Evolutionary conservation across 2,888 invertebrate genomes (phyloP).

Genomic region (Eristalis arbustorum): DNA sequence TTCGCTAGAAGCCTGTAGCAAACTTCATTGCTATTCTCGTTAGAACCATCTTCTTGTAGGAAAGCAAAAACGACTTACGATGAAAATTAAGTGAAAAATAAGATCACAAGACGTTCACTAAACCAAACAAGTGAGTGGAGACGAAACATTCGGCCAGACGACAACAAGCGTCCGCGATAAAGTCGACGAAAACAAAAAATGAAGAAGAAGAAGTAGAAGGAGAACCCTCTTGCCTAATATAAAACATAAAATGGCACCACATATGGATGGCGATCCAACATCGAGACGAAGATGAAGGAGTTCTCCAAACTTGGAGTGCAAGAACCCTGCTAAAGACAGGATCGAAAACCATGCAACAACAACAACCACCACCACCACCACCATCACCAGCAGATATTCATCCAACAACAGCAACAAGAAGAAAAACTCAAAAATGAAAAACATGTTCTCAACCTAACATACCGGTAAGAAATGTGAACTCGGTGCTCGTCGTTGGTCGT

Average conservation of each 20-base stretch:
- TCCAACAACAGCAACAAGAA: conserved; percentile 30
- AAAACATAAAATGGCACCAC: conserved; percentile 69
- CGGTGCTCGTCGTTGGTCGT: conserved; percentile 2
- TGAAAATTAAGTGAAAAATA: background rate
- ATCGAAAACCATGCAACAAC: conserved; percentile 33
- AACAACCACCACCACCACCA: background rate
- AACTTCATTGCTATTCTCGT: background rate
- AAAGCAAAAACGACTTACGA: background rate
- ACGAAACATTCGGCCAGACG: conserved; percentile 29
- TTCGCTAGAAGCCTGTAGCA: conserved; percentile 61
- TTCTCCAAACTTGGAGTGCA: conserved; percentile 68
- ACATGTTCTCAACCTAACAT: conserved; percentile 56
- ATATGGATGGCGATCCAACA: conserved; percentile 59
- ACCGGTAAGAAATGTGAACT: conserved; percentile 65
- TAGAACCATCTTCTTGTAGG: conserved; percentile 27
- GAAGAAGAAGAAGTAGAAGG: background rate
- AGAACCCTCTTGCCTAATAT: conserved; percentile 66
- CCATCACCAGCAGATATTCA: background rate
- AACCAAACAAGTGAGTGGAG: conserved; percentile 35
- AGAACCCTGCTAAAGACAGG: conserved; percentile 40
- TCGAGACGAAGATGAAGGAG: conserved; percentile 69
- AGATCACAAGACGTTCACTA: conserved; percentile 15
- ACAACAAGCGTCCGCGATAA: background rate
- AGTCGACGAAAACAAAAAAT: too few relatives aligned
- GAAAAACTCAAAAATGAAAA: conserved; percentile 59